These are phyloP conservation scores for Plusia festucae DNA, from an alignment of 2,888 invertebrate species.

Conservation along the genomic window DNA sequence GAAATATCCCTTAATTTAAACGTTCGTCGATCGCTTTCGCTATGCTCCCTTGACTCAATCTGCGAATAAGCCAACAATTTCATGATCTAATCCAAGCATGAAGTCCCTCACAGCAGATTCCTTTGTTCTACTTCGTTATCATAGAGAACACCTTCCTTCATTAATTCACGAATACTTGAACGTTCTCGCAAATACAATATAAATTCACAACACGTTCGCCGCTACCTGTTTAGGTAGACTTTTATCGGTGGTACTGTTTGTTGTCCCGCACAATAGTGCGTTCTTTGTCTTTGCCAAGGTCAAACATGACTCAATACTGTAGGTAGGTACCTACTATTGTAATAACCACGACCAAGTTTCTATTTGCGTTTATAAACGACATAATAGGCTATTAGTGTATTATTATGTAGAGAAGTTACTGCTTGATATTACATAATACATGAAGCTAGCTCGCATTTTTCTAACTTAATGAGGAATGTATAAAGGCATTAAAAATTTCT, in stretches of 20 bases:
- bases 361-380: conserved; percentile 43
- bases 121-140: conserved; percentile 34
- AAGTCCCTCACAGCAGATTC: conserved; percentile 18
- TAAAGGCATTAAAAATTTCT: too few species aligned
- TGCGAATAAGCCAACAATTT: neutral
- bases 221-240: conserved; percentile 77
- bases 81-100: neutral
- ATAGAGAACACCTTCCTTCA: conserved; percentile 59
- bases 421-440: conserved; percentile 9
- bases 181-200: conserved; percentile 64
- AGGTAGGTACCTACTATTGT: conserved; percentile 49
- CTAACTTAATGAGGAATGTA: too few species aligned
- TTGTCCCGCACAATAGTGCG: conserved; percentile 72
- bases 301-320: conserved; percentile 64
- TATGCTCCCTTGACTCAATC: neutral
- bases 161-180: conserved; percentile 69
- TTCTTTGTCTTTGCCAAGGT: conserved; percentile 87
- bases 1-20: neutral
- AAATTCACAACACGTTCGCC: conserved; percentile 70
- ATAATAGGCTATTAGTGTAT: conserved; percentile 31
- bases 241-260: conserved; percentile 79
- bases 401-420: conserved; percentile 16
- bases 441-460: too few species aligned
- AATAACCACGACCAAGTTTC: conserved; percentile 46
- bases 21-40: neutral